A percentile compares a stretch with the other conserved stretches of the same genome.
Evolutionary conservation across 37 sponge, comb jelly and placozoan species (phyloP).

Genomic region (Beroe ovata): DNA sequence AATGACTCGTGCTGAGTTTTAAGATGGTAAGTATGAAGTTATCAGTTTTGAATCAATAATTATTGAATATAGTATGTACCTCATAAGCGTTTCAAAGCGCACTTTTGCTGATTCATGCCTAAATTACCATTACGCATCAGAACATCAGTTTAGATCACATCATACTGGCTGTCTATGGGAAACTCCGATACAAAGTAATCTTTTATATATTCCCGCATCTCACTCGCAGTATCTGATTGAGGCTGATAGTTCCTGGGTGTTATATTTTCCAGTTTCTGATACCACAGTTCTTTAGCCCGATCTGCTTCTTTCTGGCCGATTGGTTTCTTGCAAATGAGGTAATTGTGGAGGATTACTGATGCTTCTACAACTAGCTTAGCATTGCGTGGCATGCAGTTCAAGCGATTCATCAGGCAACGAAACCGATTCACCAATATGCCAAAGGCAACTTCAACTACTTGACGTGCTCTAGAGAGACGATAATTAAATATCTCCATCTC

Average conservation of each 20-base stretch:
- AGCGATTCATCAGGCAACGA: constrained; percentile 50
- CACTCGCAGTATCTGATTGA: neutral
- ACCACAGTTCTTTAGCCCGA: neutral
- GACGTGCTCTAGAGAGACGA: constrained; percentile 69
- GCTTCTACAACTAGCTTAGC: neutral
- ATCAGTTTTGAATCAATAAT: too few relatives aligned
- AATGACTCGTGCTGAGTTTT: too few relatives aligned
- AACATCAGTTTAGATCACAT: neutral
- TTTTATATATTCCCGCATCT: constrained; percentile 1
- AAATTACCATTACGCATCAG: too few relatives aligned
- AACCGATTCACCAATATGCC: constrained; percentile 70
- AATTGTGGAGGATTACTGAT: constrained; percentile 9
- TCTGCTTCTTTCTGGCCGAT: neutral
- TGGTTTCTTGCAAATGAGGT: neutral
- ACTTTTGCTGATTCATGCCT: too few relatives aligned
- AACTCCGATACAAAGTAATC: constrained; percentile 8
- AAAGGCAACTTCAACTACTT: constrained; percentile 72
- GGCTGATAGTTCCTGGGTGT: neutral
- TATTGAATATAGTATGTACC: too few relatives aligned
- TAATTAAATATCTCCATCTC: constrained; percentile 70
- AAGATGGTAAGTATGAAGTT: too few relatives aligned
- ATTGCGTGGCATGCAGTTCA: neutral
- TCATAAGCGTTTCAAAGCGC: too few relatives aligned
- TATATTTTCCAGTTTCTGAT: neutral
- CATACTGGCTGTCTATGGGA: neutral